These are phyloP conservation scores for Psylliodes chrysocephalus DNA, from an alignment of 2,888 invertebrate species.

Conservation along the genomic window DNA sequence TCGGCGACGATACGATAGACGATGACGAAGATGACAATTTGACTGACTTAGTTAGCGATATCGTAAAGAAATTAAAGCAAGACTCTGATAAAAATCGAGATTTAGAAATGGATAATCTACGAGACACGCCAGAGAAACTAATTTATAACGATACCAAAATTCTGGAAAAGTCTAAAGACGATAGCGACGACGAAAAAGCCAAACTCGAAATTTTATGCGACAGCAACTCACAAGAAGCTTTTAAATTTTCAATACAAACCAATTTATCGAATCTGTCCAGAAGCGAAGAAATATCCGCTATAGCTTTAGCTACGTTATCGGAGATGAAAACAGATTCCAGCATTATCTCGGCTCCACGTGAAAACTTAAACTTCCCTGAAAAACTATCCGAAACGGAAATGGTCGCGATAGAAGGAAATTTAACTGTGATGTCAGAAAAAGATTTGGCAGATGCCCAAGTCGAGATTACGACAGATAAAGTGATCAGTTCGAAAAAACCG, in stretches of 20 bases:
- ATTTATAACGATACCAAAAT: not conserved
- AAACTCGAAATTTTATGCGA: conserved; percentile 39
- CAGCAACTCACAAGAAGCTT: conserved; percentile 36
- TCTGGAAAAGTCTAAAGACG: conserved; percentile 12
- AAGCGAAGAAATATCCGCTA: conserved; percentile 48
- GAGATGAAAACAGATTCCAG: conserved; percentile 37
- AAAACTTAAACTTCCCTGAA: conserved; percentile 26
- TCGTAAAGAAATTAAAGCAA: conserved; percentile 15
- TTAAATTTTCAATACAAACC: conserved; percentile 54
- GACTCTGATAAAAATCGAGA: conserved; percentile 13
- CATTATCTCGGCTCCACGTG: conserved; percentile 13
- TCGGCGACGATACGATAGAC: not conserved
- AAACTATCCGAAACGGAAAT: conserved; percentile 47
- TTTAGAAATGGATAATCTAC: conserved; percentile 13
- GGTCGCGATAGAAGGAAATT: conserved; percentile 69
- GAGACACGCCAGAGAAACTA: not conserved
- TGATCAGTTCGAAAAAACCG: conserved; percentile 56
- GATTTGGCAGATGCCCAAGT: conserved; percentile 64
- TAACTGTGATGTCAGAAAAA: conserved; percentile 66
- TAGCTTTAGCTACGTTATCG: conserved; percentile 41
- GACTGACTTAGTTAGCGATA: conserved; percentile 22
- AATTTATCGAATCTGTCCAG: conserved; percentile 47
- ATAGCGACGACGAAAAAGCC: conserved; percentile 29
- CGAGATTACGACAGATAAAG: conserved; percentile 65
- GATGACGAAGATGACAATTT: conserved; percentile 19